Base-by-base conservation (phyloP, 1,140 invertebrate genomes). In the Drosophila busckii region DNA sequence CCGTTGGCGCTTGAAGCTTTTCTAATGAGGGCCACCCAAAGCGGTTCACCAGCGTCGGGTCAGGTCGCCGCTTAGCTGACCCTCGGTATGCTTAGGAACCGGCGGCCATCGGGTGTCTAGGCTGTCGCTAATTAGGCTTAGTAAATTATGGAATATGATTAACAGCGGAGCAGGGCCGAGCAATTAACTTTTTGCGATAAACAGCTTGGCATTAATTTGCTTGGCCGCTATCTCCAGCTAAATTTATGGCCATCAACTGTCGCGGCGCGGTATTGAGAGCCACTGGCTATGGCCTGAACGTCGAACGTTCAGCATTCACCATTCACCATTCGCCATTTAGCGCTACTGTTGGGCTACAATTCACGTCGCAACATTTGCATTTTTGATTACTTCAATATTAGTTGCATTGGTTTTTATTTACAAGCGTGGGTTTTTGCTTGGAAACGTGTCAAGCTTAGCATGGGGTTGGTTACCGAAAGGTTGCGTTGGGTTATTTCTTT, bases 81-180 rank as follows among this genome's bases (percentile, higher is more conserved):
- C n/a, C n/a, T n/a, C n/a, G n/a, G n/a, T n/a, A n/a, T n/a, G n/a
- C n/a, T n/a, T n/a, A 23, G 32, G 9, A 28, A 17, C 19, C 34
- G 32, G 2, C 8, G 8, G 25, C 20, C 23, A 10, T 37, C 17
- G n/a, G n/a, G n/a, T 12, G 28, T 20, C 35, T 41, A 9, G 35
- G n/a, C 44, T 46, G 62, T 32, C 50, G 48, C 71, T 78, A 78
- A 78, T 78, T 78, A 80, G 67, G 68, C 67, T 78, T 67, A 78
- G 49, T 73, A 78, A 78, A 78, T 78, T 78, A 78, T 67, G 48
- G 44, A 58, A 78, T 63, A 71, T 78, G 67, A 78, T 78, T 78
- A 78, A 78, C 71, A 71, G 71, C 50, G n/a, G 71, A 59, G 56
- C 66, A 76, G 55, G 55, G 71, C 16, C 53, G 59, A 63, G 71